Evolutionary conservation across 2,888 invertebrate species (phyloP).

Genomic region (Tiliacea citrago): DNA sequence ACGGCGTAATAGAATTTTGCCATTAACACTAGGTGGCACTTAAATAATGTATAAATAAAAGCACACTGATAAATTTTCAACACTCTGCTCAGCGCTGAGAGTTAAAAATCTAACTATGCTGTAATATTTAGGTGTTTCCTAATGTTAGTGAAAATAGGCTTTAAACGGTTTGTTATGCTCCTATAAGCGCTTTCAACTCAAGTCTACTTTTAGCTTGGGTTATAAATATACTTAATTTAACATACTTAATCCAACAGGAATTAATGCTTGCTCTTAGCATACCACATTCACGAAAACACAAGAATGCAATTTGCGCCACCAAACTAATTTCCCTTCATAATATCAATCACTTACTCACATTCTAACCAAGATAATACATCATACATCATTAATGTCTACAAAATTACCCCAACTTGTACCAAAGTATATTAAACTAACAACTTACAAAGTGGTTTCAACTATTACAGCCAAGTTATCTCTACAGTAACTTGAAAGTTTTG

Average conservation of each 20-base stretch:
- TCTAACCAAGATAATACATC: constrained; percentile 45
- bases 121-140: too few relatives aligned
- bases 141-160: too few relatives aligned
- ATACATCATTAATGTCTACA: constrained; percentile 57
- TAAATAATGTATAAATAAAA: too few relatives aligned
- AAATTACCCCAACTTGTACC: constrained; percentile 55
- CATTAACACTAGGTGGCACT: too few relatives aligned
- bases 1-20: too few relatives aligned
- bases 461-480: constrained; percentile 52
- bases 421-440: constrained; percentile 53
- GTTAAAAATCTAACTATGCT: too few relatives aligned
- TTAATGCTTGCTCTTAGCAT: background rate
- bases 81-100: too few relatives aligned
- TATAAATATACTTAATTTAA: background rate
- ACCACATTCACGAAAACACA: constrained; percentile 30
- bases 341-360: constrained; percentile 51
- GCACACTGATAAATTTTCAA: too few relatives aligned
- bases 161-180: background rate
- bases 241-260: background rate
- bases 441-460: constrained; percentile 57
- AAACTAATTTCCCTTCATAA: constrained; percentile 17
- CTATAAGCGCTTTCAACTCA: background rate
- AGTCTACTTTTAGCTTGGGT: background rate
- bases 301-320: constrained; percentile 46
- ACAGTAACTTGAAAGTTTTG: constrained; percentile 51